A percentile compares a stretch with the other conserved stretches of the same genome.
Conservation (phyloP, 2,113 vertebrate species). For the Gobius niger region DNA sequence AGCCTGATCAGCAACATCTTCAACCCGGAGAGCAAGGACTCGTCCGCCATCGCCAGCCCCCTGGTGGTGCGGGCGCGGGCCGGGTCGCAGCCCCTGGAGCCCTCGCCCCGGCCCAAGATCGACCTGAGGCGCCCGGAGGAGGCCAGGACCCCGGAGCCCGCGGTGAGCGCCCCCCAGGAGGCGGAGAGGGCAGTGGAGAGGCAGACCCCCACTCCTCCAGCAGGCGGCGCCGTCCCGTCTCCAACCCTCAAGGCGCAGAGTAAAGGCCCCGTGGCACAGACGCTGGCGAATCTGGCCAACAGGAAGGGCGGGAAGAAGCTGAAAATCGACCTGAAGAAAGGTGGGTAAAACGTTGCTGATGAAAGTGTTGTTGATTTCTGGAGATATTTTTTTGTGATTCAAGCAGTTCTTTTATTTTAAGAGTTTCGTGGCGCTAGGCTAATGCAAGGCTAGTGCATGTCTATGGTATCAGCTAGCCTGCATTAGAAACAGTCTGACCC, state of each 20-base stretch:
- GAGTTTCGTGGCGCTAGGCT: too few species aligned
- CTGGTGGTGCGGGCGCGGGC: slow-evolving; percentile 59
- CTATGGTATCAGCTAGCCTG: too few species aligned
- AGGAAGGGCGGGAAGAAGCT: slow-evolving; percentile 85
- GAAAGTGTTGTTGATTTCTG: too few species aligned
- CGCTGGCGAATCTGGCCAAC: slow-evolving; percentile 75
- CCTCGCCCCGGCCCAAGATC: neutral
- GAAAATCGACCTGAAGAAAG: slow-evolving; percentile 93
- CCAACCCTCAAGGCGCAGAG: slow-evolving; percentile 58
- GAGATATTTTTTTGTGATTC: too few species aligned
- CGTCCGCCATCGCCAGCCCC: slow-evolving; percentile 69
- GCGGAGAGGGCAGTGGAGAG: slow-evolving; percentile 20
- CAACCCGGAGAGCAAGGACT: slow-evolving; percentile 61
- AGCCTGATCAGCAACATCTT: slow-evolving; percentile 84
- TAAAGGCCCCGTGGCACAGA: slow-evolving; percentile 68
- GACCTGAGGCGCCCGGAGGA: slow-evolving; percentile 47
- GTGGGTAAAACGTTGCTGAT: too few species aligned
- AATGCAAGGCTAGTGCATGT: too few species aligned
- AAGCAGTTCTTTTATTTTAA: too few species aligned
- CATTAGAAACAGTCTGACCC: too few species aligned
- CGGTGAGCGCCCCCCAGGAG: slow-evolving; percentile 1
- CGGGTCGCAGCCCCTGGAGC: slow-evolving; percentile 1
- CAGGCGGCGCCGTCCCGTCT: slow-evolving; percentile 27
- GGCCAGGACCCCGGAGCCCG: slow-evolving; percentile 22
- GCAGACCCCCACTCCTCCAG: slow-evolving; percentile 27